Percentiles rank a stretch among this genome's conserved stretches.
Conservation (phyloP, 2,888 invertebrate species). For the Antheraea yamamai region DNA sequence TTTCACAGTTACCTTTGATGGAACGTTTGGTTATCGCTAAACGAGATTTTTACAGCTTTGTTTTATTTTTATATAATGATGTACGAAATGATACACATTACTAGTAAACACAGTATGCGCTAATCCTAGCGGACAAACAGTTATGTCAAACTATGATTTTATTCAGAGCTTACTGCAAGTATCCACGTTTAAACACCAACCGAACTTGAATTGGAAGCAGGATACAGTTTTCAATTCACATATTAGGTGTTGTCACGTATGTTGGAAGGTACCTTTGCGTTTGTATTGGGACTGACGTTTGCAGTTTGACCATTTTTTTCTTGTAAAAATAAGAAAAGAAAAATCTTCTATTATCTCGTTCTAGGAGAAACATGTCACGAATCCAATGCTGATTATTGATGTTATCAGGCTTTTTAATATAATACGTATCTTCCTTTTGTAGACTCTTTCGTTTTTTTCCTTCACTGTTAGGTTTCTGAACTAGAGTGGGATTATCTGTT, state of each 20-base stretch:
- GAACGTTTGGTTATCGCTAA: background rate
- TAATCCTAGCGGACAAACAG: background rate
- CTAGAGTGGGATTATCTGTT: background rate
- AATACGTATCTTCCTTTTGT: background rate
- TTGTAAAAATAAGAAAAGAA: too few species aligned
- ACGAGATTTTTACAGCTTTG: background rate
- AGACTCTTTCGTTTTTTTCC: background rate
- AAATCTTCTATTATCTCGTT: too few species aligned
- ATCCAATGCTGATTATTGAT: background rate
- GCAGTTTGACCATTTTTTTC: too few species aligned
- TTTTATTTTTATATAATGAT: background rate
- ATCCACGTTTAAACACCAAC: background rate
- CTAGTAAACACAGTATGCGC: background rate
- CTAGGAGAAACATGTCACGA: too few species aligned
- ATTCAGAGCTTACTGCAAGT: background rate
- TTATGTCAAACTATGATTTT: too few species aligned
- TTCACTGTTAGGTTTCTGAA: background rate
- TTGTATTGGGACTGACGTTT: too few species aligned
- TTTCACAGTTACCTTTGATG: background rate
- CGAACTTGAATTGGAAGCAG: background rate
- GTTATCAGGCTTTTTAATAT: background rate
- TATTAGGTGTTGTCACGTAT: background rate
- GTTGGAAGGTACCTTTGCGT: too few species aligned
- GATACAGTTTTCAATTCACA: background rate
- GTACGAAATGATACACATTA: background rate